Evolutionary conservation across 2,113 vertebrate genomes (phyloP).

Genomic region (Oryzias curvinotus): DNA sequence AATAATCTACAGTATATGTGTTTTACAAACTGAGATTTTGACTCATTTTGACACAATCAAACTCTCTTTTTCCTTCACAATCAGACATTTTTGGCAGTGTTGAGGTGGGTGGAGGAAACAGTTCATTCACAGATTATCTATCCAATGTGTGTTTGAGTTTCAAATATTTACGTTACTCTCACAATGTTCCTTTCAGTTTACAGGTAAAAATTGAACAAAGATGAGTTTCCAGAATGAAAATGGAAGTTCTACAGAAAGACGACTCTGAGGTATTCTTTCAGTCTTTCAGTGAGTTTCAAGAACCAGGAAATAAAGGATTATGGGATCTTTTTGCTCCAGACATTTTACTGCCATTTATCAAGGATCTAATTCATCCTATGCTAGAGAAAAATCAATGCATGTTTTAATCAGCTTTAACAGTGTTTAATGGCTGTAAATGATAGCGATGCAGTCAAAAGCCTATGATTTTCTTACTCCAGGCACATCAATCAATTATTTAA

Average conservation of each 20-base stretch:
- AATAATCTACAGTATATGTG: too few relatives aligned
- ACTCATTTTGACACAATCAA: too few relatives aligned
- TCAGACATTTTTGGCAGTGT: too few relatives aligned
- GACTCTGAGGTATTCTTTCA: not conserved
- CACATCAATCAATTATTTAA: not conserved
- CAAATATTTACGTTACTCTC: conserved; percentile 25
- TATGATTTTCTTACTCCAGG: not conserved
- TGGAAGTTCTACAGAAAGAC: too few relatives aligned
- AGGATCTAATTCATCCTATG: conserved; percentile 24
- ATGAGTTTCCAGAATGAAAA: conserved; percentile 3
- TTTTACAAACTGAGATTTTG: too few relatives aligned
- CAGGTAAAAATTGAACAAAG: conserved; percentile 17
- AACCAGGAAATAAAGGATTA: not conserved
- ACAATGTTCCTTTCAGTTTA: conserved; percentile 22
- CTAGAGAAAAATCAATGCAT: conserved; percentile 33
- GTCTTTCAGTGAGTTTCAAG: not conserved
- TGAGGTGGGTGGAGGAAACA: too few relatives aligned
- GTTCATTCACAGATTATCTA: too few relatives aligned
- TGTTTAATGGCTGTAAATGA: conserved; percentile 30
- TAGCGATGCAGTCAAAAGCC: not conserved
- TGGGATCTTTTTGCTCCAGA: not conserved
- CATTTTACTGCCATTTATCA: conserved; percentile 5
- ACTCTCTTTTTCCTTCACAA: too few relatives aligned
- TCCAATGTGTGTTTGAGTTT: not conserved
- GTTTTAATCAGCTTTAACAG: conserved; percentile 32